These are phyloP conservation scores for Onychomys leucogaster DNA, from an alignment of 2,797 vertebrate genomes.

Conservation along the genomic window DNA sequence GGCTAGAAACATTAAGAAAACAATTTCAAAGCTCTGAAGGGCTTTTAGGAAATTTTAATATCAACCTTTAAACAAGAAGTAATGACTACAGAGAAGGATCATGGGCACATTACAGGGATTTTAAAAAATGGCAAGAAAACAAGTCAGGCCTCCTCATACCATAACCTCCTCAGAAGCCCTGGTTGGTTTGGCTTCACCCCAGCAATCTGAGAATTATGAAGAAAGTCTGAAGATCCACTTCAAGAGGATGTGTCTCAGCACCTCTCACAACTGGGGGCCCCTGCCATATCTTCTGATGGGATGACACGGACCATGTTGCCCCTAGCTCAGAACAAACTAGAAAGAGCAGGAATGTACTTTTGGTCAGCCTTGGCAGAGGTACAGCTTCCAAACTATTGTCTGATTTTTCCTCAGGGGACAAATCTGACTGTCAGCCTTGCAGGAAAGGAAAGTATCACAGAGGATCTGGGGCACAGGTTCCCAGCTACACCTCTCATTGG, in stretches of 20 bases:
- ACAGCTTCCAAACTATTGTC: neutral
- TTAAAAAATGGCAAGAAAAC: neutral
- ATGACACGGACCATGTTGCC: neutral
- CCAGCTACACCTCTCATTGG: neutral
- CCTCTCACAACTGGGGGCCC: neutral
- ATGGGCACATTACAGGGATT: neutral
- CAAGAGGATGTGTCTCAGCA: neutral
- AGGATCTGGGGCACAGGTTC: conserved; percentile 21
- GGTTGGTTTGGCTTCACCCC: neutral
- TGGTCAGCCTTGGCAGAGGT: neutral
- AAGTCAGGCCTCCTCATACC: neutral
- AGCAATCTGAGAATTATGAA: neutral
- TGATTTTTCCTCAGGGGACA: neutral
- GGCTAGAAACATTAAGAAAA: conserved; percentile 47
- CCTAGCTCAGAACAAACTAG: neutral
- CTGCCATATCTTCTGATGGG: neutral
- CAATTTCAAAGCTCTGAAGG: conserved; percentile 56
- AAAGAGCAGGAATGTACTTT: neutral
- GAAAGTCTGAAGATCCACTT: neutral
- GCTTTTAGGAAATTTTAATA: conserved; percentile 46
- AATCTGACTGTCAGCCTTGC: conserved; percentile 28
- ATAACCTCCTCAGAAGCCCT: neutral
- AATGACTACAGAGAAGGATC: neutral
- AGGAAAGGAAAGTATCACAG: conserved; percentile 18
- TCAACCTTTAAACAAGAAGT: conserved; percentile 29